Percentiles rank a stretch among this genome's conserved stretches.
Evolutionary conservation across 37 sponge, comb jelly and placozoan species (phyloP).

Genomic region (Halichondria panicea): DNA sequence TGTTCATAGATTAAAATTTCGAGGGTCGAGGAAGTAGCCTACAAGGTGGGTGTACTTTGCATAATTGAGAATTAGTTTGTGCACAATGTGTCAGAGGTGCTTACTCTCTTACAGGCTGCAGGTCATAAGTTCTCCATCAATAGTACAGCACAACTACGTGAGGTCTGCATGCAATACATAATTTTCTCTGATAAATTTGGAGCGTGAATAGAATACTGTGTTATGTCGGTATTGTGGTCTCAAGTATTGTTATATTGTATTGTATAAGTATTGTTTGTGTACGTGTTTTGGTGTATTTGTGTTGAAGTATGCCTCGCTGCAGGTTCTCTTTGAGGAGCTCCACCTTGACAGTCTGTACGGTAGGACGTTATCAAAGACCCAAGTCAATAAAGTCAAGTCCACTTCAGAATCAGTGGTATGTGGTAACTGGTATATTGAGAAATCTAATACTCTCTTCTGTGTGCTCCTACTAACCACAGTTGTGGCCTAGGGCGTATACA

Average conservation of each 20-base stretch:
- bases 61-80: neutral
- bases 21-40: slow-evolving; percentile 32
- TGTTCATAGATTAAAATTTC: slow-evolving; percentile 4
- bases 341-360: slow-evolving; percentile 53
- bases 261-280: neutral
- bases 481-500: no score
- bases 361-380: slow-evolving; percentile 58
- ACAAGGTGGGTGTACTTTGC: slow-evolving; percentile 20
- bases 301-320: neutral
- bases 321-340: slow-evolving; percentile 84
- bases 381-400: slow-evolving; percentile 55
- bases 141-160: slow-evolving; percentile 68
- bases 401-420: slow-evolving; percentile 84
- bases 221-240: no score
- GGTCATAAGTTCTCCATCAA: slow-evolving; percentile 63
- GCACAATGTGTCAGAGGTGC: no score
- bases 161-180: slow-evolving; percentile 17
- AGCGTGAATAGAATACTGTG: no score
- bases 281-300: neutral
- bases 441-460: no score
- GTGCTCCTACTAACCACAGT: no score
- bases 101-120: slow-evolving; percentile 36
- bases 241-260: no score
- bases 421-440: no score
- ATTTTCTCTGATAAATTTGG: neutral